Conservation (phyloP, 1,140 invertebrate genomes). For the Hylyphantes graminicola region DNA sequence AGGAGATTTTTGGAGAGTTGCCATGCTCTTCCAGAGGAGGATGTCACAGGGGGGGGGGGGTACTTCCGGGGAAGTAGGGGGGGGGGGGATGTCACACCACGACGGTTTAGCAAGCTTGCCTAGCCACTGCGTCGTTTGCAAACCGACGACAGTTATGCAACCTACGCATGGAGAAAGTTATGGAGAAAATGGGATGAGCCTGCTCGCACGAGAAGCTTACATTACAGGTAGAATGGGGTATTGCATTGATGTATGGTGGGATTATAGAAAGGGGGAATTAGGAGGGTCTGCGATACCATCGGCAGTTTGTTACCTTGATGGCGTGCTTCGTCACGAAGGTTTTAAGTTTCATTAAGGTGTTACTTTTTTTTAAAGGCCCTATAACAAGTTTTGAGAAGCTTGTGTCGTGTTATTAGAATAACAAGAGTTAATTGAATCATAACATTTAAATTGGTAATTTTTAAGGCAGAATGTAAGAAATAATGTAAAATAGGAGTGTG, state of each 20-base stretch:
- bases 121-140: conserved; percentile 9
- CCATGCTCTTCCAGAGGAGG: conserved; percentile 31
- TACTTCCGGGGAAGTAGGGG: conserved; percentile 9
- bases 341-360: no score
- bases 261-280: not conserved
- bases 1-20: conserved; percentile 33
- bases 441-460: no score
- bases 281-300: no score
- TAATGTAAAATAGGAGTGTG: no score
- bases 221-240: conserved; percentile 19
- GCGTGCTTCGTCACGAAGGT: no score
- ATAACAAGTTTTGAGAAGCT: no score
- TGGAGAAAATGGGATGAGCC: not conserved
- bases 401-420: no score
- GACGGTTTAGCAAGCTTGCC: not conserved
- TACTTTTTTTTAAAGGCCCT: no score
- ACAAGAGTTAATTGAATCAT: no score
- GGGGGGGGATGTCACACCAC: conserved; percentile 37
- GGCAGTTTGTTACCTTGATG: no score
- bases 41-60: conserved; percentile 31
- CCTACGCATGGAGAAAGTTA: conserved; percentile 3
- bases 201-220: not conserved
- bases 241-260: not conserved
- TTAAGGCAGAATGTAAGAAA: no score
- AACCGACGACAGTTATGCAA: conserved; percentile 9